These are phyloP conservation scores for Lanistes nyassanus DNA, from an alignment of 1,140 invertebrate species.

Conservation along the genomic window DNA sequence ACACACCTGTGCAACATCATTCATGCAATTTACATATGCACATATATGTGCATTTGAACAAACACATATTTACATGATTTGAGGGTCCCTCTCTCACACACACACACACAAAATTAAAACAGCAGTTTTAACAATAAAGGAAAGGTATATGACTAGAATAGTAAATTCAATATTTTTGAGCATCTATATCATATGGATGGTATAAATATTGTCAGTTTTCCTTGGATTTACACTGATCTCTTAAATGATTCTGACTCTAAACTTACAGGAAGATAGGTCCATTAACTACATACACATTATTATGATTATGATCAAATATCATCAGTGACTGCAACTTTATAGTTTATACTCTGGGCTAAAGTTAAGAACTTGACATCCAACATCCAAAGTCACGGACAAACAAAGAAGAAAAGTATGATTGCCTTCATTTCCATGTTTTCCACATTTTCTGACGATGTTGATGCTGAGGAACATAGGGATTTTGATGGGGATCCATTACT, in stretches of 20 bases:
- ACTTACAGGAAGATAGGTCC: background rate
- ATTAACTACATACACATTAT: background rate
- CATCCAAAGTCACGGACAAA: slow-evolving; percentile 1
- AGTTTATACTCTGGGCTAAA: too few relatives aligned
- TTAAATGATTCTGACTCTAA: background rate
- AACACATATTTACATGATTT: background rate
- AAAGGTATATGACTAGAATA: background rate
- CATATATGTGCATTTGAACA: background rate
- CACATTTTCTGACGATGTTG: slow-evolving; percentile 74
- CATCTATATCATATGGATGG: background rate
- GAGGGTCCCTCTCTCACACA: background rate
- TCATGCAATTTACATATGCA: background rate
- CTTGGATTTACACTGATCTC: background rate
- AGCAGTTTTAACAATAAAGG: background rate
- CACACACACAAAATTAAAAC: too few relatives aligned
- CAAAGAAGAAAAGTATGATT: slow-evolving; percentile 22
- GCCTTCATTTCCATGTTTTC: slow-evolving; percentile 56
- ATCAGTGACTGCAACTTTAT: background rate
- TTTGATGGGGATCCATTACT: slow-evolving; percentile 70
- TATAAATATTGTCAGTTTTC: background rate
- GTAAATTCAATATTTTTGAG: background rate
- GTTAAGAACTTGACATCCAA: background rate
- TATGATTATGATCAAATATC: background rate
- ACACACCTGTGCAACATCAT: background rate
- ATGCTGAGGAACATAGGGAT: slow-evolving; percentile 72